These are phyloP conservation scores for Tanypteryx hageni DNA, from an alignment of 2,888 invertebrate genomes.

Conservation along the genomic window DNA sequence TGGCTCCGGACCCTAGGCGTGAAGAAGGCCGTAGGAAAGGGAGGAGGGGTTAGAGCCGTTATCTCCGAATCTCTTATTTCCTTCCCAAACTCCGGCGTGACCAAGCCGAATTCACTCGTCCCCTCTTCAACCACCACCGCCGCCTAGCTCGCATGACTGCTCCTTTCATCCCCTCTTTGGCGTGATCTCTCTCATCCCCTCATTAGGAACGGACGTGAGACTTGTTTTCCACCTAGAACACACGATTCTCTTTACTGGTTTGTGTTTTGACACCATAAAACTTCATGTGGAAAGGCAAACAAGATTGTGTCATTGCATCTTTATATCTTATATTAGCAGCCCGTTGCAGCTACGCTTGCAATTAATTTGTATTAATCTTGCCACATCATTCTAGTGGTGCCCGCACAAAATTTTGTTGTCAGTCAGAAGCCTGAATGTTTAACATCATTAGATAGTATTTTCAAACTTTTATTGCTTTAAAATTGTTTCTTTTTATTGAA, in stretches of 20 bases:
- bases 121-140: not conserved
- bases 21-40: conserved; percentile 20
- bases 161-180: not conserved
- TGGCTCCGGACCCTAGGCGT: conserved; percentile 4
- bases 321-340: too few relatives aligned
- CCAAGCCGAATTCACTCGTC: conserved; percentile 23
- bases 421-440: too few relatives aligned
- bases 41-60: not conserved
- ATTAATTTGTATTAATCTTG: too few relatives aligned
- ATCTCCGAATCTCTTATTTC: conserved; percentile 30
- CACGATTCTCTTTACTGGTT: not conserved
- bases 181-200: not conserved
- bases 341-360: too few relatives aligned
- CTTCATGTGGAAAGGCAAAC: too few relatives aligned
- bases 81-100: conserved; percentile 27
- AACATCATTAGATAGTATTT: too few relatives aligned
- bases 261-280: not conserved
- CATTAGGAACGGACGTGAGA: not conserved
- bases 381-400: too few relatives aligned
- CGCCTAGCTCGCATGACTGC: not conserved
- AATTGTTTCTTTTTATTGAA: too few relatives aligned
- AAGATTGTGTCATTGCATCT: too few relatives aligned
- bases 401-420: too few relatives aligned
- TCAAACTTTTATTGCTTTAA: too few relatives aligned
- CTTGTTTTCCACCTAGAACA: not conserved